phyloP scores from a whole-genome alignment of 2,113 vertebrate genomes.

The Hyla sarda region DNA sequence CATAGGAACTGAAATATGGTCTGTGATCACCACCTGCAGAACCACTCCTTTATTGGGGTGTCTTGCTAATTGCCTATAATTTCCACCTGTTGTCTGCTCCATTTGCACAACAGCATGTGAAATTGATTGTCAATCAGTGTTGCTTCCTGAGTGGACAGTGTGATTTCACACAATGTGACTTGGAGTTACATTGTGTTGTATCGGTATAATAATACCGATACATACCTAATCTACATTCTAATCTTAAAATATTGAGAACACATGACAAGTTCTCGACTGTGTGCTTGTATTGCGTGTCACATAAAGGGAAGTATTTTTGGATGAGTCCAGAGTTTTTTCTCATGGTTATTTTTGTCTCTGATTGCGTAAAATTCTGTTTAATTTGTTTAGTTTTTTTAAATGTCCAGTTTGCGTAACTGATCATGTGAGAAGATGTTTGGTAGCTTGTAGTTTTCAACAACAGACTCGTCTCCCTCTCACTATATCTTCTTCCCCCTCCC shows the following conservation, averaged over 20 bases:
- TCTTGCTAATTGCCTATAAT: too few relatives aligned
- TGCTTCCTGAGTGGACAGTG: too few relatives aligned
- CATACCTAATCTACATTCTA: too few relatives aligned
- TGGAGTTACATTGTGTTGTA: too few relatives aligned
- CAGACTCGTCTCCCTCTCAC: background rate
- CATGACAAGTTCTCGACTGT: background rate
- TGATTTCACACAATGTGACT: too few relatives aligned
- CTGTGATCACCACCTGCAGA: too few relatives aligned
- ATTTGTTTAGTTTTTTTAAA: background rate
- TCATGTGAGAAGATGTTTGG: conserved; percentile 28
- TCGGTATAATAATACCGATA: too few relatives aligned
- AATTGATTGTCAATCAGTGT: too few relatives aligned
- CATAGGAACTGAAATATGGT: too few relatives aligned
- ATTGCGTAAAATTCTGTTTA: background rate
- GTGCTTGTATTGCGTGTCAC: background rate
- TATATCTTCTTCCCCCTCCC: background rate
- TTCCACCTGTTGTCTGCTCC: too few relatives aligned
- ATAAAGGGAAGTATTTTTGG: background rate
- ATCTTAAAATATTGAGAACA: background rate
- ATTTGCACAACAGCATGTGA: too few relatives aligned
- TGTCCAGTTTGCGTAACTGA: conserved; percentile 15
- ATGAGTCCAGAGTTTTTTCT: background rate
- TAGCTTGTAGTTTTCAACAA: background rate
- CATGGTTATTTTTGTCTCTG: background rate
- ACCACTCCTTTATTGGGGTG: too few relatives aligned